A percentile compares a stretch with the other conserved stretches of the same genome.
These are phyloP conservation scores for Narcine bancroftii DNA, from an alignment of 2,113 vertebrate species.

Conservation along the genomic window DNA sequence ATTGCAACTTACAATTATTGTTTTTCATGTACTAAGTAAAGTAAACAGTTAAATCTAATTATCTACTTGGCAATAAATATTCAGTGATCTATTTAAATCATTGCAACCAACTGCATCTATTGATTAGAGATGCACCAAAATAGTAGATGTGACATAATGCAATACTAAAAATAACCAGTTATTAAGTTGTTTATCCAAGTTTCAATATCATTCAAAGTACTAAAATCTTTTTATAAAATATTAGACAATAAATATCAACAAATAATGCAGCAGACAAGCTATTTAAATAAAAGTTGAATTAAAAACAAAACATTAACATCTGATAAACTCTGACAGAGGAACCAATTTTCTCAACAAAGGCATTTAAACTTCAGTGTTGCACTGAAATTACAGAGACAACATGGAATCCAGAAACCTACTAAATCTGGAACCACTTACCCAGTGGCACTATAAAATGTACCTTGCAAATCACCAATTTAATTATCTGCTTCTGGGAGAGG, in stretches of 20 bases:
- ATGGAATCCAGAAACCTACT: background rate
- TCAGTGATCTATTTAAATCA: background rate
- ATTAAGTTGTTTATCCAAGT: too few species aligned
- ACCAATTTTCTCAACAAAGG: background rate
- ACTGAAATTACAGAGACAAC: background rate
- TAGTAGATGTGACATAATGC: background rate
- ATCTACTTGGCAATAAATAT: background rate
- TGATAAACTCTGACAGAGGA: background rate
- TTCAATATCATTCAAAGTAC: too few species aligned
- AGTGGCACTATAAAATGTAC: too few species aligned
- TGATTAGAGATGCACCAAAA: background rate
- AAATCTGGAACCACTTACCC: background rate
- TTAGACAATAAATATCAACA: background rate
- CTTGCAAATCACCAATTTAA: too few species aligned
- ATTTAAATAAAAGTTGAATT: background rate
- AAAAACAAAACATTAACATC: background rate
- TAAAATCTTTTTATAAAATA: background rate
- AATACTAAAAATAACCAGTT: background rate
- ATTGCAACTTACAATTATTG: background rate
- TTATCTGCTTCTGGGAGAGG: too few species aligned
- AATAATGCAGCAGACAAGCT: background rate
- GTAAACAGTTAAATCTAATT: conserved; percentile 13
- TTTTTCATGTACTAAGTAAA: background rate
- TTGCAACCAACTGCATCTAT: background rate
- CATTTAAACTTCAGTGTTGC: background rate